Evolutionary conservation across 2,888 invertebrate species (phyloP).

Genomic region (Stenodema calcarata): DNA sequence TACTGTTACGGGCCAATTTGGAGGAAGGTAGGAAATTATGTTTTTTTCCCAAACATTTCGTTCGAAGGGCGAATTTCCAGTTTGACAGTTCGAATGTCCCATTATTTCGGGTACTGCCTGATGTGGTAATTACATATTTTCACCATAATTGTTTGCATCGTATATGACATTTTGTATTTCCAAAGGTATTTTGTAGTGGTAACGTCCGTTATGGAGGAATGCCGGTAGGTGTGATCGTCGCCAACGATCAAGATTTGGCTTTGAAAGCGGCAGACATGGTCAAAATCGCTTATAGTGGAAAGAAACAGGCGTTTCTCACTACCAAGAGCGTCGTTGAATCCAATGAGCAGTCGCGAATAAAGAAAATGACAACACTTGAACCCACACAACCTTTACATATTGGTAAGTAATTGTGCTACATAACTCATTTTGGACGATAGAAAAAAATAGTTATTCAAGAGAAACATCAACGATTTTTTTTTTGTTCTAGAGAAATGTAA

Average conservation of each 20-base stretch:
- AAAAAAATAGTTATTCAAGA: no score
- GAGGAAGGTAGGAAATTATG: no score
- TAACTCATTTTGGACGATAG: no score
- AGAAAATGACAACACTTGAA: background rate
- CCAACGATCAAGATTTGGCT: conserved; percentile 68
- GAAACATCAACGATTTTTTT: background rate
- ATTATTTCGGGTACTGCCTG: no score
- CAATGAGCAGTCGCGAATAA: conserved; percentile 50
- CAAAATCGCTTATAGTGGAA: conserved; percentile 65
- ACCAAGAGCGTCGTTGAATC: conserved; percentile 49
- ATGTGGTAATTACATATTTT: no score
- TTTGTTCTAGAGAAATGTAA: conserved; percentile 30
- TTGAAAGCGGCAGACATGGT: conserved; percentile 68
- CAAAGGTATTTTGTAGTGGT: conserved; percentile 56
- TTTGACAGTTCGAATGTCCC: no score
- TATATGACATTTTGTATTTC: no score
- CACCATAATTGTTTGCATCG: no score
- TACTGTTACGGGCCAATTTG: background rate
- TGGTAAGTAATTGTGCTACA: no score
- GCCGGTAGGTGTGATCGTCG: conserved; percentile 77
- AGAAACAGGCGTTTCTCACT: conserved; percentile 54
- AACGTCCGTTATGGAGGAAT: conserved; percentile 73
- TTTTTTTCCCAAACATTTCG: no score
- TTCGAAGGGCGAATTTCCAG: no score
- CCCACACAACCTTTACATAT: background rate